Base-by-base conservation (phyloP, 2,888 invertebrate genomes). In the Hoplodrina ambigua region DNA sequence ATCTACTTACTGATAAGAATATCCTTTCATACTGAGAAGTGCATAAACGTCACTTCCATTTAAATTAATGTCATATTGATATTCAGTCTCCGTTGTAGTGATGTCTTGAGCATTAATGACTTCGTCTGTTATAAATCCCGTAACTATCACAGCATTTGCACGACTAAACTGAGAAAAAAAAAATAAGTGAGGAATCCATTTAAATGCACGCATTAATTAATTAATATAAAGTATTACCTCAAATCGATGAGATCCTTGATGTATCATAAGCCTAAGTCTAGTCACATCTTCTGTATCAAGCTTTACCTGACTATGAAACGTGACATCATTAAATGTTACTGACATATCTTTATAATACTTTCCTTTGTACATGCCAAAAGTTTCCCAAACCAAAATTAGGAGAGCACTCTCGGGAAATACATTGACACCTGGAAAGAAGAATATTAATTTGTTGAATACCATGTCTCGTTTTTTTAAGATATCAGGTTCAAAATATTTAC, bases 271-370 rank as follows among this genome's bases (percentile, higher is more conserved):
- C 25, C 15, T 30, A 11, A 63, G n/a, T 30, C 63, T 63, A 6
- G 41, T 25, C 15, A 41, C n/a, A 37, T 62, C 62, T 2, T 62
- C 54, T 0, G 15, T n/a, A 5, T 63, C 19, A 6, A 55, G 10
- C 3, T 30, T 63, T 5, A 63, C 10, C 15, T 55, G 55, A 15
- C 30, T 44, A 44, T 55, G 62, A 11, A 44, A 55, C 10, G 8
- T 55, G 30, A 63, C 55, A 10, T 55, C 30, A 10, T 63, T 55
- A 19, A 63, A 63, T 8, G 63, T 63, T 10, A 63, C 55, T 25
- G 44, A 11, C 55, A 63, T 55, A 19, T 55, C 41, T 15, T 25
- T 54, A 20, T 41, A 53, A 25, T 54, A 41, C 20, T 53, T 41
- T 25, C 53, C n/a, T 6, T 4, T 62, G 5, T 62, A 54, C 62